Percentiles rank a stretch among this genome's conserved stretches.
Conservation (phyloP, 1,140 invertebrate species). For the Trinorchestia longiramus region DNA sequence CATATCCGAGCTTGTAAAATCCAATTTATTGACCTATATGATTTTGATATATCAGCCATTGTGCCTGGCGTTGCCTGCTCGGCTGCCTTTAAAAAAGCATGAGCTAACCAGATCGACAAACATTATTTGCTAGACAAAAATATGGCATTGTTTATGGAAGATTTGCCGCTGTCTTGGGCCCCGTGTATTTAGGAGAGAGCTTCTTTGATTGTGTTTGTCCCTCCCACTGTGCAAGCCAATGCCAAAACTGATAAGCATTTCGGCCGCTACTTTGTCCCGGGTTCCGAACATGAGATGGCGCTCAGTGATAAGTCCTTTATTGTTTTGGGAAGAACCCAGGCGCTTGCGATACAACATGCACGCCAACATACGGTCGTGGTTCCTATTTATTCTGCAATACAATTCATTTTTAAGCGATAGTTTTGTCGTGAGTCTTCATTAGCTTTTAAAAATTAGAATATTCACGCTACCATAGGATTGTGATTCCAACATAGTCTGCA, state of each 20-base stretch:
- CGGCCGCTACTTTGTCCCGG: conserved; percentile 51
- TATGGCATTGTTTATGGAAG: conserved; percentile 50
- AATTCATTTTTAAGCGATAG: too few species aligned
- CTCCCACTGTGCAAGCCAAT: conserved; percentile 35
- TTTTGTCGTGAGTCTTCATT: too few species aligned
- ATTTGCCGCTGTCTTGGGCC: conserved; percentile 28
- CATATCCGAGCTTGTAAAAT: conserved; percentile 27
- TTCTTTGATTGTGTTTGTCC: conserved; percentile 47
- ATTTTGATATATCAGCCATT: conserved; percentile 19
- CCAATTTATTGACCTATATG: conserved; percentile 44
- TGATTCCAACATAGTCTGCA: too few species aligned
- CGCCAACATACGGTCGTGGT: not conserved
- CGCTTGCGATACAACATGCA: conserved; percentile 16
- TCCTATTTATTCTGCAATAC: not conserved
- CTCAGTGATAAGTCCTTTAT: conserved; percentile 34
- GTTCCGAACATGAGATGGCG: conserved; percentile 42
- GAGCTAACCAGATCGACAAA: conserved; percentile 52
- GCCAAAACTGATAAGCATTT: conserved; percentile 52
- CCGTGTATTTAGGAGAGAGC: conserved; percentile 39
- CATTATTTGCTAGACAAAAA: conserved; percentile 48
- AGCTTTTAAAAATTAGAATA: too few species aligned
- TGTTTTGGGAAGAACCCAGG: conserved; percentile 40
- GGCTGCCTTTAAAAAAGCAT: not conserved
- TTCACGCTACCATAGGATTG: too few species aligned
- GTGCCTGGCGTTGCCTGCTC: not conserved